Evolutionary conservation across 1,140 invertebrate species (phyloP), one percentile per base, ranked within the genome.

Genomic region (Vanessa tameamea): DNA sequence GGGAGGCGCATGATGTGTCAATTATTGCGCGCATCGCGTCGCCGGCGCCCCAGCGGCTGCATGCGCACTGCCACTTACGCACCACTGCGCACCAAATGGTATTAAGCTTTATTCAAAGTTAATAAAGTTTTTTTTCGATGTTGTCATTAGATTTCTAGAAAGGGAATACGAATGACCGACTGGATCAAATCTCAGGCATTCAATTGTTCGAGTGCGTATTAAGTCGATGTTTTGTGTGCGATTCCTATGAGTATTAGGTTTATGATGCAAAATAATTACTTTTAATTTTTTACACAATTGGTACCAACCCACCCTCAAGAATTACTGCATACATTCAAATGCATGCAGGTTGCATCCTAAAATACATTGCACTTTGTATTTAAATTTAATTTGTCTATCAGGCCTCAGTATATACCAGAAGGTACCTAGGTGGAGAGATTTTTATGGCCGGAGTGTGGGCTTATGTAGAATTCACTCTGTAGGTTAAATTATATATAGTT

Each of bases 1-100:
- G 26, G 6, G 14, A 63, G 43, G 53, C 53, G 61, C 53, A 43
- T 72, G 57, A 76, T 64, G 74, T 76, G 64, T 76, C 74, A 72
- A 76, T 76, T 76, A 76, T 47, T 16, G 20, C 47, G 15, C 37
- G 16, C 53, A 20, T 13, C 64, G 16, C 53, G 53, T 23, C 64
- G 23, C 0, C 20, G 64, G 26, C 61, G 55, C 67, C 59, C n/a
- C 61, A 67, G 71, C 47, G 23, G 59, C 6, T 23, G 47, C 31
- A 8, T 7, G 43, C 15, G 6, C 14, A 50, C 26, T n/a, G 20
- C 12, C 48, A 51, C 37, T 43, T 43, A 43, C 47, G 50, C 20
- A 12, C 16, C n/a, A 43, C 1, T 64, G 43, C 20, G 4, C 53
- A 23, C 1, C 15, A 8, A 53, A 8, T 15, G 50, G 9, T n/a